Evolutionary conservation across 2,797 vertebrate genomes (phyloP).

Genomic region (Poeciliopsis infans): DNA sequence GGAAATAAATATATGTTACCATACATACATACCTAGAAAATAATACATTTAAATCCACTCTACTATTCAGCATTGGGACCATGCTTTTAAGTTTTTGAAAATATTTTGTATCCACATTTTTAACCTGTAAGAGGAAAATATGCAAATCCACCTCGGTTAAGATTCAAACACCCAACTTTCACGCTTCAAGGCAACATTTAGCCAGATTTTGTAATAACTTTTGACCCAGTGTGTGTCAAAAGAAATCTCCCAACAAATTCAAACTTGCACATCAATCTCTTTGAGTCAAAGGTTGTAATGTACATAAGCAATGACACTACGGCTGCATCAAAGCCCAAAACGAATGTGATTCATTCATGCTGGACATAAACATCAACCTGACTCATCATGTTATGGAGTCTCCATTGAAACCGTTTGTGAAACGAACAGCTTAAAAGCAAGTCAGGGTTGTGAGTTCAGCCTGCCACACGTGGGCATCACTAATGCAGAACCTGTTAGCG

Average conservation of each 20-base stretch:
- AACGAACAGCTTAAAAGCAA: neutral
- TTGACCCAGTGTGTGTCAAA: neutral
- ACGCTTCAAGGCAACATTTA: neutral
- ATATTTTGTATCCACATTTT: too few species aligned
- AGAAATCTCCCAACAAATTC: neutral
- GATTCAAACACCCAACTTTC: neutral
- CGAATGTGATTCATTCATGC: too few species aligned
- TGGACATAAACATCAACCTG: neutral
- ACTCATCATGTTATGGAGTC: neutral
- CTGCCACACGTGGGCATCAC: neutral
- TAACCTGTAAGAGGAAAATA: neutral
- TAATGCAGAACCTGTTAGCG: neutral
- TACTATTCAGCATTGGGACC: too few species aligned
- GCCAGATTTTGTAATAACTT: neutral
- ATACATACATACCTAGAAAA: too few species aligned
- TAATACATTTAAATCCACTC: too few species aligned
- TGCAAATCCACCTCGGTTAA: neutral
- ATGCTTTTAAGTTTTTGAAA: too few species aligned
- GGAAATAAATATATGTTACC: neutral
- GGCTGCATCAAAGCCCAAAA: neutral
- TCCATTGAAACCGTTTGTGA: neutral
- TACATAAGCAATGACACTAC: neutral
- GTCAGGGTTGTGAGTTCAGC: neutral
- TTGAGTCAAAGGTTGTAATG: neutral
- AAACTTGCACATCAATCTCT: neutral